These are phyloP conservation scores for Dynastes hyllus DNA, from an alignment of 2,888 invertebrate species.

Conservation along the genomic window DNA sequence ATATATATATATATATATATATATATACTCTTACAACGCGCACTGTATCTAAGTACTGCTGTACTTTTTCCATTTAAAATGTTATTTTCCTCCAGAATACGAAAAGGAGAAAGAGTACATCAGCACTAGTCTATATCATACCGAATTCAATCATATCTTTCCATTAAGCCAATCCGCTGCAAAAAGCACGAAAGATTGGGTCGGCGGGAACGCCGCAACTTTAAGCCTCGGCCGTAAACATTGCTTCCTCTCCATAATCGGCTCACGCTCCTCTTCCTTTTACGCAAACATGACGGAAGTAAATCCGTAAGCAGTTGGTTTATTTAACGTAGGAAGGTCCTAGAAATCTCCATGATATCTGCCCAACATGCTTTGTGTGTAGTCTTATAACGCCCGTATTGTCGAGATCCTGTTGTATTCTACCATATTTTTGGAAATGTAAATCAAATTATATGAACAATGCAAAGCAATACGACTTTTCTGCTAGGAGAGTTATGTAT, in stretches of 20 bases:
- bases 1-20: too few species aligned
- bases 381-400: neutral
- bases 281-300: conserved; percentile 24
- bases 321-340: conserved; percentile 11
- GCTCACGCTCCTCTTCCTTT: conserved; percentile 18
- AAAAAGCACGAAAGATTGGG: neutral
- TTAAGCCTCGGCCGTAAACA: neutral
- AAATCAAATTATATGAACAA: too few species aligned
- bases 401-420: neutral
- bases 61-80: too few species aligned
- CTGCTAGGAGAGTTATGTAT: too few species aligned
- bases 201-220: neutral
- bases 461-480: too few species aligned
- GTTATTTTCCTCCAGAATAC: too few species aligned
- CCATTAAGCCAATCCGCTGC: conserved; percentile 10
- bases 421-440: too few species aligned
- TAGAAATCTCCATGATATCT: neutral
- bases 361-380: too few species aligned
- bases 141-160: neutral
- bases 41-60: too few species aligned
- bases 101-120: neutral
- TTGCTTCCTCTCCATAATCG: conserved; percentile 12
- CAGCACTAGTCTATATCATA: neutral
- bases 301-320: conserved; percentile 33
- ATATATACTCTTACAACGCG: too few species aligned